Base-by-base conservation (phyloP, 2,113 vertebrate genomes). In the Pithys albifrons region DNA sequence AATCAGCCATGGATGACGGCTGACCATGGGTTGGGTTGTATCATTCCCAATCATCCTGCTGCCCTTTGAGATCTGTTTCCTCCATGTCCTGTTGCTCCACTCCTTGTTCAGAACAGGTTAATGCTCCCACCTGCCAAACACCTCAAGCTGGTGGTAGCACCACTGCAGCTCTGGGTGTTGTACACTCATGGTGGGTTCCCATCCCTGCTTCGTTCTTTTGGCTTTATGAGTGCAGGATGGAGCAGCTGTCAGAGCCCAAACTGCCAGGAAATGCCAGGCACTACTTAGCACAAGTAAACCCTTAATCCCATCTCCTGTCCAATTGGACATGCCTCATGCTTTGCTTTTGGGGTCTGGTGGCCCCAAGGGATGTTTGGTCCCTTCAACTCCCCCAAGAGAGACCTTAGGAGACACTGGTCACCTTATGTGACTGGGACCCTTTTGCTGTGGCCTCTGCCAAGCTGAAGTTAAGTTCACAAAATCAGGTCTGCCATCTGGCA, bases 381-480 rank as follows among this genome's bases (percentile, higher is more conserved):
- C 51, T 76, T 67, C 58, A 52, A 1, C 14, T 64, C 27, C 72
- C 37, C 33, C 9, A 3, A 20, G 22, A 70, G 62, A 69, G 39
- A 46, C 69, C 41, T 49, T 19, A 7, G 14, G 37, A 79, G 46
- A 58, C 71, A 27, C 6, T 64, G 62, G 51, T 95, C 72, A 91
- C 88, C 90, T 86, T 31, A 58, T 3, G 3, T 83, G 79, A 81
- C 90, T 33, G 10, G 12, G 39, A 83, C 43, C 19, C 51, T 88
- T 69, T 28, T 80, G 71, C 82, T 48, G 59, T 14, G 11, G 74
- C 82, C 64, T 91, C 81, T 88, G 88, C 51, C 57, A 61, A 41
- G 43, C 75, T 59, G 82, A 80, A 88, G 62, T 85, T 46, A 51
- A 83, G 54, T 95, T 88, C 91, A 65, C 76, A 91, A 93, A 96